Conservation (phyloP, 2,113 vertebrate genomes). For the Pollachius pollachius region DNA sequence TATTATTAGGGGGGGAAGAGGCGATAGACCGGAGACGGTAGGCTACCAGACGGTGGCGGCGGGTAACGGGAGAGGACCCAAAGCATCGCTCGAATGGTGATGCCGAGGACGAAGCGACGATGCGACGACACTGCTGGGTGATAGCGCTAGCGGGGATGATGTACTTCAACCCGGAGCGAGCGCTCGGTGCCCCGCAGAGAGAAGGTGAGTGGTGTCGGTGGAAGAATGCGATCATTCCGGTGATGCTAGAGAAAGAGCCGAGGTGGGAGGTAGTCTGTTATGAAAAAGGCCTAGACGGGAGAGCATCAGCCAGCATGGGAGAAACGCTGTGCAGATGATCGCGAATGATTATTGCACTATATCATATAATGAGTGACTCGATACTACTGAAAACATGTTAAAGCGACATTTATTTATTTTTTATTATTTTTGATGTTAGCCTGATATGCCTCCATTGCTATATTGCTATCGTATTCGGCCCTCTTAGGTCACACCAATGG, state of each 20-base stretch:
- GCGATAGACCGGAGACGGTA: slow-evolving; percentile 46
- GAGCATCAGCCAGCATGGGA: slow-evolving; percentile 24
- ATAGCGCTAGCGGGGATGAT: slow-evolving; percentile 79
- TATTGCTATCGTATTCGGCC: slow-evolving; percentile 14
- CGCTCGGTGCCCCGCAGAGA: slow-evolving; percentile 86
- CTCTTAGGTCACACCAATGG: slow-evolving; percentile 31
- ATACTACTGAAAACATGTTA: no score
- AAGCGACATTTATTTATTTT: no score
- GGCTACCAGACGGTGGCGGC: slow-evolving; percentile 50
- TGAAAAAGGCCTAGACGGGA: slow-evolving; percentile 47
- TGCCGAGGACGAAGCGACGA: slow-evolving; percentile 66
- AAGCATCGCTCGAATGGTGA: slow-evolving; percentile 73
- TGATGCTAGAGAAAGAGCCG: slow-evolving; percentile 54
- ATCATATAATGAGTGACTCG: neutral
- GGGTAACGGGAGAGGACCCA: slow-evolving; percentile 50
- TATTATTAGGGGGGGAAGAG: slow-evolving; percentile 53
- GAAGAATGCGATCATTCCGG: slow-evolving; percentile 39
- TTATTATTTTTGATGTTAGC: no score
- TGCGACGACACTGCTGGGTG: slow-evolving; percentile 79
- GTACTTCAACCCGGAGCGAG: slow-evolving; percentile 82
- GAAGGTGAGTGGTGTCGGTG: slow-evolving; percentile 79
- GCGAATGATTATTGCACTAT: slow-evolving; percentile 37
- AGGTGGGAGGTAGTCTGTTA: slow-evolving; percentile 28
- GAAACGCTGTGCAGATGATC: slow-evolving; percentile 27
- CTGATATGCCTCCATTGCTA: neutral